phyloP scores from a whole-genome alignment of 2,113 vertebrate genomes.

The Speoplatyrhinus poulsoni region DNA sequence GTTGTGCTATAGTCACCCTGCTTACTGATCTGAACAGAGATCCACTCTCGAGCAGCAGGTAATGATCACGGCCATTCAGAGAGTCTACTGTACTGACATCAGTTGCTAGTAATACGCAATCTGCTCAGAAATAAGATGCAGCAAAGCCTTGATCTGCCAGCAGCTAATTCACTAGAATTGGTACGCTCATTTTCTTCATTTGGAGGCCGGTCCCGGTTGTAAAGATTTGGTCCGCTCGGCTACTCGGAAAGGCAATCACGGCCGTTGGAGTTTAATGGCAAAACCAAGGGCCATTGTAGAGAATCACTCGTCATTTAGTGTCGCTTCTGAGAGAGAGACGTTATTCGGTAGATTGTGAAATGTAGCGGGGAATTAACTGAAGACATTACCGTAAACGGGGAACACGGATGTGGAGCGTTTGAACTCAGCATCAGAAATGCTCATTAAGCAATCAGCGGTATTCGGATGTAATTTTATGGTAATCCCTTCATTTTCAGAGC shows the following conservation, averaged over 20 bases:
- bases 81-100: constrained; percentile 34
- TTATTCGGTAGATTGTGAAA: constrained; percentile 38
- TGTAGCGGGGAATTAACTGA: constrained; percentile 50
- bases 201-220: constrained; percentile 28
- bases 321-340: constrained; percentile 30
- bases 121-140: constrained; percentile 33
- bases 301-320: constrained; percentile 44
- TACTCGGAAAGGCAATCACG: constrained; percentile 44
- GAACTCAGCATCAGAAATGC: constrained; percentile 65
- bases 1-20: not conserved
- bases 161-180: constrained; percentile 26
- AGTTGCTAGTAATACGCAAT: constrained; percentile 54
- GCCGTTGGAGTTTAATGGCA: constrained; percentile 20
- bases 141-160: constrained; percentile 30
- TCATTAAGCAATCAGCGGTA: constrained; percentile 64
- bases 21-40: constrained; percentile 1
- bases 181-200: constrained; percentile 1
- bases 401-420: constrained; percentile 57
- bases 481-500: constrained; percentile 63
- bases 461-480: constrained; percentile 68
- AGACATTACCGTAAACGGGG: constrained; percentile 51
- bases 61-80: constrained; percentile 20
- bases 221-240: constrained; percentile 6
- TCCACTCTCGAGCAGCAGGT: constrained; percentile 10
- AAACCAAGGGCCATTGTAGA: constrained; percentile 27